phyloP scores from a whole-genome alignment of 2,888 invertebrate genomes.

The Drosophila niveifrons region DNA sequence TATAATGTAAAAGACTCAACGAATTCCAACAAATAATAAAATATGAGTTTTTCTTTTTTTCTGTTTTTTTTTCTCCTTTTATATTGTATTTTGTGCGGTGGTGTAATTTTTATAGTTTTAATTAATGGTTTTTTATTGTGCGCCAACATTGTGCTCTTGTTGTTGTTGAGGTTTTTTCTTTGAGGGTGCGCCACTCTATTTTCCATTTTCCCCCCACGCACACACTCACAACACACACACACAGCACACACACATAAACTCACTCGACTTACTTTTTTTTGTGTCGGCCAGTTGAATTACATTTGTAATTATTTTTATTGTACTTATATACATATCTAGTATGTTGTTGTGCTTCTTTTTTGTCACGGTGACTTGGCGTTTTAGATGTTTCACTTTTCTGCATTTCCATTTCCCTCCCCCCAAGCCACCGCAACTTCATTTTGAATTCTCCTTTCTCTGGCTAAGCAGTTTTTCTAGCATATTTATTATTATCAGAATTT shows the following conservation, averaged over 20 bases:
- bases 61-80: slow-evolving; percentile 2
- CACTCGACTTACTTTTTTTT: slow-evolving; percentile 18
- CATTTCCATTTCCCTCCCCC: slow-evolving; percentile 11
- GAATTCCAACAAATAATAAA: slow-evolving; percentile 55
- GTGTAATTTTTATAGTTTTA: slow-evolving; percentile 81
- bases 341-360: slow-evolving; percentile 48
- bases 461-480: slow-evolving; percentile 7
- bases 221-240: no score
- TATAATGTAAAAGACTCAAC: slow-evolving; percentile 29
- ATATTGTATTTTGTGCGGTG: slow-evolving; percentile 35
- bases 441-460: slow-evolving; percentile 1
- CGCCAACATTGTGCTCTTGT: slow-evolving; percentile 37
- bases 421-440: not conserved
- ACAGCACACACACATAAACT: slow-evolving; percentile 3
- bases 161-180: slow-evolving; percentile 47
- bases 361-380: slow-evolving; percentile 75
- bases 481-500: slow-evolving; percentile 18
- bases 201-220: slow-evolving; percentile 22
- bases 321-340: slow-evolving; percentile 38
- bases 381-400: slow-evolving; percentile 34
- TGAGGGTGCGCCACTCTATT: slow-evolving; percentile 51
- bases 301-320: slow-evolving; percentile 77
- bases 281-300: slow-evolving; percentile 58
- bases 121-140: slow-evolving; percentile 73
- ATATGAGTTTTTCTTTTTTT: slow-evolving; percentile 44